Conservation (phyloP, 2,113 vertebrate species). For the Nestor notabilis region DNA sequence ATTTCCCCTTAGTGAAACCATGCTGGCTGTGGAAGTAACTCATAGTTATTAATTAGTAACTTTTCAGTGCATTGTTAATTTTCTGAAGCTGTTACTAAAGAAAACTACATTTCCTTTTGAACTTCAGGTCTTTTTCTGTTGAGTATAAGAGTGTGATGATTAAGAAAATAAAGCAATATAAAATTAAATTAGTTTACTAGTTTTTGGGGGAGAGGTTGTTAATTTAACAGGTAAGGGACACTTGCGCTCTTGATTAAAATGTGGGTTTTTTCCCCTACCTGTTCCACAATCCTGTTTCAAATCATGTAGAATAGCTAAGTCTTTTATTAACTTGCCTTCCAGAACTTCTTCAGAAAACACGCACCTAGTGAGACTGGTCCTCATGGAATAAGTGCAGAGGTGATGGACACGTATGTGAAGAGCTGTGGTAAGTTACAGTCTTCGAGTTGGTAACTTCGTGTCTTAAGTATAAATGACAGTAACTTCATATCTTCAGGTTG, state of each 20-base stretch:
- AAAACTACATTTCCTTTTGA: neutral
- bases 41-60: neutral
- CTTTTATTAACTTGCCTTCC: neutral
- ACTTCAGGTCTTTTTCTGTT: neutral
- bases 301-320: neutral
- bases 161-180: neutral
- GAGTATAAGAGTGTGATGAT: neutral
- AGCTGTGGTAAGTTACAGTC: constrained; percentile 89
- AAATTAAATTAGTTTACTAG: neutral
- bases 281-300: neutral
- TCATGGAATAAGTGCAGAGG: constrained; percentile 94
- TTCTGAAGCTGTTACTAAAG: neutral
- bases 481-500: neutral
- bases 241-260: neutral
- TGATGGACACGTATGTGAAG: constrained; percentile 99
- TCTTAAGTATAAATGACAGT: neutral
- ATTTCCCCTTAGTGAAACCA: no score
- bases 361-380: constrained; percentile 95
- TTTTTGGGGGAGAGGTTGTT: neutral
- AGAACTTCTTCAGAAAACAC: constrained; percentile 97
- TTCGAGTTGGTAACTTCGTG: neutral
- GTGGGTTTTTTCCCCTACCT: neutral
- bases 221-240: neutral
- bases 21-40: neutral
- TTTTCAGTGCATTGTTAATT: neutral